Evolutionary conservation across 2,797 vertebrate genomes (phyloP).

Genomic region (Manis javanica): DNA sequence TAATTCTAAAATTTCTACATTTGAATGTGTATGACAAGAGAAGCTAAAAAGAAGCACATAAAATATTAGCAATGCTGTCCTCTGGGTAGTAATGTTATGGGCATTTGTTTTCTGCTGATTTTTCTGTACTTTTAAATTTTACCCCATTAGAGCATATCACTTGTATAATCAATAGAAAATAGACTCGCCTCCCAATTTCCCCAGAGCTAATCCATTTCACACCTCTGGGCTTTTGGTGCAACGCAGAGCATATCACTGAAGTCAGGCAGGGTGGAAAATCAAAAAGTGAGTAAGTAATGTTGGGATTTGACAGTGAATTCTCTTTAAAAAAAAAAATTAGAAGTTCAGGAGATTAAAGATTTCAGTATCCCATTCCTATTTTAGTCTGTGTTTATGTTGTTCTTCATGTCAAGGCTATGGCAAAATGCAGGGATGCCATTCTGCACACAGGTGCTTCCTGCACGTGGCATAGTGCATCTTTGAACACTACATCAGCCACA

Average conservation of each 20-base stretch:
- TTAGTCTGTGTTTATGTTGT: not conserved
- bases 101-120: not conserved
- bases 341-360: not conserved
- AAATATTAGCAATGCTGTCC: not conserved
- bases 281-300: not conserved
- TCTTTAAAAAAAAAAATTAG: not conserved
- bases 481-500: not conserved
- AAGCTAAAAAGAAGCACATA: not conserved
- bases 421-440: not conserved
- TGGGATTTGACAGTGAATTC: not conserved
- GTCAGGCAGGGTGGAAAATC: not conserved
- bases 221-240: not conserved
- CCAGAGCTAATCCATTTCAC: not conserved
- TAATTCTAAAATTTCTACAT: not conserved
- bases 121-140: conserved; percentile 17
- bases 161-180: conserved; percentile 22
- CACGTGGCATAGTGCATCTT: rapidly evolving
- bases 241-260: not conserved
- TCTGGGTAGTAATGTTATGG: not conserved
- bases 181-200: not conserved
- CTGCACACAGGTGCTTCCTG: not conserved
- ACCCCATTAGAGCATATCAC: not conserved
- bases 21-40: not conserved
- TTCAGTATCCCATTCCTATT: not conserved
- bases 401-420: not conserved